Evolutionary conservation across 2,888 invertebrate genomes (phyloP), one percentile per base, ranked within the genome.

Genomic region (Protophormia terraenovae): DNA sequence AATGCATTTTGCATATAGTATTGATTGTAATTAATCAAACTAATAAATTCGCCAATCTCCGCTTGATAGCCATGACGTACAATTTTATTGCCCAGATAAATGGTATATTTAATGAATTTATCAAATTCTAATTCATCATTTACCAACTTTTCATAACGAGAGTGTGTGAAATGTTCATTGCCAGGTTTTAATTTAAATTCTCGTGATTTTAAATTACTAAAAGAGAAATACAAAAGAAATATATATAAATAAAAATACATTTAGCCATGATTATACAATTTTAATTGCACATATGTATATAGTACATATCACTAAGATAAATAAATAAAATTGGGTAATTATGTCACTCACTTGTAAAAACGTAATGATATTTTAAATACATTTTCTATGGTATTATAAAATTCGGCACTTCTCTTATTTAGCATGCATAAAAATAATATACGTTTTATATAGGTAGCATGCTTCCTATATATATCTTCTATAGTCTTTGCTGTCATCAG

Each of bases 341-440:
- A 77, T 78, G 14, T 12, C n/a, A 27, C 89, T 86, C 77, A 92
- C 92, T 90, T 90, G 89, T 91, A 91, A 86, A 92, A 92, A 89
- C 96, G 95, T 86, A 97, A 90, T 45, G 96, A 95, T 7, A 96
- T 95, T 66, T 94, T 94, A 88, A 96, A 96, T 19, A 96, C 95
- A 90, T 95, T 95, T 75, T 95, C 95, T 41, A 97, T 93, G 0
- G 95, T 93, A 87, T 95, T 95, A 91, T 95, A 94, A 41, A 97
- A 94, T 2, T 95, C 95, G 32, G 94, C 94, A 35, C 96, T 95
- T 71, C 95, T 94, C 77, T 95, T 94, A 88, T 96, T 96, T 4
- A 97, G 91, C 88, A 97, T 94, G 87, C 97, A 96, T 88, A 96
- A 94, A 88, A 96, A 96, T 47, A 96, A 91, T 47, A 97, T 94